Percentiles rank a stretch among this genome's conserved stretches.
Evolutionary conservation across 2,797 vertebrate genomes (phyloP).

Genomic region (Tympanoctomys barrerae): DNA sequence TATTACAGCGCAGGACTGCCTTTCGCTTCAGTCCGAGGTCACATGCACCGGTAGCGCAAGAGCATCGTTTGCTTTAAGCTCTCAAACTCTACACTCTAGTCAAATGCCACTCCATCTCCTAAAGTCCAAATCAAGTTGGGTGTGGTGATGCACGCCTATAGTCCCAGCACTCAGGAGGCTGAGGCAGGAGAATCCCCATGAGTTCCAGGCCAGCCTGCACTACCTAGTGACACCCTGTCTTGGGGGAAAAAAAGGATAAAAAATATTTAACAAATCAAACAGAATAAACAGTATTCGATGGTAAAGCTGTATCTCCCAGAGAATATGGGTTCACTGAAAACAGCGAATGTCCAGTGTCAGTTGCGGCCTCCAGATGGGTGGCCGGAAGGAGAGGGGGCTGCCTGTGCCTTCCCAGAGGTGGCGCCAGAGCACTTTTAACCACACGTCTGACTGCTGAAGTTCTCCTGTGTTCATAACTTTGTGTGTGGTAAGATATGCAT

Average conservation of each 20-base stretch:
- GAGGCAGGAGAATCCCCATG: not conserved
- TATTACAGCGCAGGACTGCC: not conserved
- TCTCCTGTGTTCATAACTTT: not conserved
- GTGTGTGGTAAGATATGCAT: not conserved
- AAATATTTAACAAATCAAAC: not conserved
- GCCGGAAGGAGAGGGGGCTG: not conserved
- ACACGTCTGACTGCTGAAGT: not conserved
- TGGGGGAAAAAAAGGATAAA: too few relatives aligned
- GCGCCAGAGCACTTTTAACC: not conserved
- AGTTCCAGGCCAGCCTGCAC: not conserved
- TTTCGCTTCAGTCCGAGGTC: slow-evolving; percentile 19
- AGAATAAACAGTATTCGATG: slow-evolving; percentile 7
- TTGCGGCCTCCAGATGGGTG: not conserved
- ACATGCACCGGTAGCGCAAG: not conserved
- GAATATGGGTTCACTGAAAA: not conserved
- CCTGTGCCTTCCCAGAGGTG: not conserved
- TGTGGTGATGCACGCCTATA: not conserved
- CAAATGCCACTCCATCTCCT: not conserved
- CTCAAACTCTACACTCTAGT: slow-evolving; percentile 22
- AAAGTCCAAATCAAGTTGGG: not conserved
- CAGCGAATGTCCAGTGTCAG: not conserved
- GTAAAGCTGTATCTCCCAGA: not conserved
- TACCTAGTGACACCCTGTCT: not conserved
- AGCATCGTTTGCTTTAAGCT: not conserved
- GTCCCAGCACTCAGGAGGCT: not conserved